These are phyloP conservation scores for Leontopithecus rosalia DNA, from an alignment of 2,797 vertebrate genomes.

Conservation along the genomic window DNA sequence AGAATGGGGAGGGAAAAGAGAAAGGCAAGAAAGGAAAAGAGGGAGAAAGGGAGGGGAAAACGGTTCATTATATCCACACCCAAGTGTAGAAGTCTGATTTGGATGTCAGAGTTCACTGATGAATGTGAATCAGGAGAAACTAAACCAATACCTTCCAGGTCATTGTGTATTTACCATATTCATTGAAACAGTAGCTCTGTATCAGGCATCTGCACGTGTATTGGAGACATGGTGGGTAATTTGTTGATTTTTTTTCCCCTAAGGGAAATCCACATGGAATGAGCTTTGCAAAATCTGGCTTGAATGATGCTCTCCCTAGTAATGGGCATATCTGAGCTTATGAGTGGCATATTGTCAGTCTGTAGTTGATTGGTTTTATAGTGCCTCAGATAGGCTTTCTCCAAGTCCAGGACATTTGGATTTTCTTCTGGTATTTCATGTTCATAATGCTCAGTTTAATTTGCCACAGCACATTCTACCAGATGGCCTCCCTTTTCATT, in stretches of 20 bases:
- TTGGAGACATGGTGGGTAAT: not conserved
- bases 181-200: conserved; percentile 34
- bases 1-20: not conserved
- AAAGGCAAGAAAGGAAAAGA: not conserved
- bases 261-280: conserved; percentile 54
- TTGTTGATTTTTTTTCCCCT: not conserved
- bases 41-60: not conserved
- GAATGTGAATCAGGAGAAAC: not conserved
- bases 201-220: not conserved
- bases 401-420: conserved; percentile 57
- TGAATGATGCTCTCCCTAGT: conserved; percentile 43
- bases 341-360: conserved; percentile 8
- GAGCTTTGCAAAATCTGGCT: conserved; percentile 48
- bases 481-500: conserved; percentile 63
- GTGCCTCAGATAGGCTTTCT: conserved; percentile 46
- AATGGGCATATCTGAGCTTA: conserved; percentile 51
- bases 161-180: conserved; percentile 22
- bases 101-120: not conserved
- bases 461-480: conserved; percentile 57
- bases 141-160: not conserved
- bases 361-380: conserved; percentile 53
- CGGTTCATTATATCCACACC: not conserved
- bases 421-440: conserved; percentile 76
- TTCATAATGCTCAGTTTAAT: conserved; percentile 66
- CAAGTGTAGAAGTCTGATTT: not conserved